Percentiles rank a stretch among this genome's conserved stretches.
Conservation (phyloP, 2,113 vertebrate genomes). For the Mesembrinibis cayennensis region DNA sequence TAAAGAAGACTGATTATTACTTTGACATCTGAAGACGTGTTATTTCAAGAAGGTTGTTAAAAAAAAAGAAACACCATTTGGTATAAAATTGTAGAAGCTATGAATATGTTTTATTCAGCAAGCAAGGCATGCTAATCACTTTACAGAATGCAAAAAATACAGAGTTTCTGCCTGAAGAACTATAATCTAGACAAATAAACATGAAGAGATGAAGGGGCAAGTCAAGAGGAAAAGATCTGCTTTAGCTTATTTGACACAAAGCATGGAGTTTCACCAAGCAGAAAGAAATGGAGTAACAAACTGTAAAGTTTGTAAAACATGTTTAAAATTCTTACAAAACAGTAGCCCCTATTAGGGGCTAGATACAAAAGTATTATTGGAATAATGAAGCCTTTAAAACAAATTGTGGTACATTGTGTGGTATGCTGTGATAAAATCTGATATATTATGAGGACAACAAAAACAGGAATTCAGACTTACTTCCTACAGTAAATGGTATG, state of each 20-base stretch:
- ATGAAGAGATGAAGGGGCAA: background rate
- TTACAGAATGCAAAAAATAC: background rate
- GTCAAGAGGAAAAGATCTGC: background rate
- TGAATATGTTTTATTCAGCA: background rate
- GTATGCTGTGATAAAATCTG: background rate
- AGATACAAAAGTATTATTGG: background rate
- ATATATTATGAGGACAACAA: background rate
- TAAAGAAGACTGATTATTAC: background rate
- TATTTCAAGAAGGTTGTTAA: background rate
- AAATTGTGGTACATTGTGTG: background rate
- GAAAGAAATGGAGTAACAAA: background rate
- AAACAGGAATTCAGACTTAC: background rate
- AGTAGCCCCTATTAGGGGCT: background rate
- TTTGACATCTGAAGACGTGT: background rate
- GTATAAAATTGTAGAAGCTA: background rate
- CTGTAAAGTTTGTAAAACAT: background rate
- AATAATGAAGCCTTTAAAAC: background rate
- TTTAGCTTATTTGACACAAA: background rate
- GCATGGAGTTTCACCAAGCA: background rate
- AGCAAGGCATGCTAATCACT: background rate
- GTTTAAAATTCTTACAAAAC: background rate
- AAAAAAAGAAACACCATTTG: background rate
- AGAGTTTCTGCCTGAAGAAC: background rate
- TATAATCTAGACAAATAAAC: background rate
- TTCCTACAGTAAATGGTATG: background rate